phyloP scores from a whole-genome alignment of 1,140 invertebrate species.

The Hypothenemus hampei region DNA sequence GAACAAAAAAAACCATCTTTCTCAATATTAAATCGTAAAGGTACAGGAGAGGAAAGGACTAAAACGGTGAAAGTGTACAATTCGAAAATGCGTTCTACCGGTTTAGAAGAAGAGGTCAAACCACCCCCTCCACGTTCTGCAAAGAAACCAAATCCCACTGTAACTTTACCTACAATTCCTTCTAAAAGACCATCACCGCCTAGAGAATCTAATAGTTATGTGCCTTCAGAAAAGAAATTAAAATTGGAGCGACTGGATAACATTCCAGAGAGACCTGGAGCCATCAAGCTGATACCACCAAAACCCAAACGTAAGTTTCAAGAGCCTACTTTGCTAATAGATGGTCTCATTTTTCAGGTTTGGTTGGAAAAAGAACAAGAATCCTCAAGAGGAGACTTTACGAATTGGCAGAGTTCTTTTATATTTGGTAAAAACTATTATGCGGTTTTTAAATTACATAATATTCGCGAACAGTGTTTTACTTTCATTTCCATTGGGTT shows the following conservation, averaged over 20 bases:
- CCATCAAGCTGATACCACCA: conserved; percentile 78
- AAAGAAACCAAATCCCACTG: conserved; percentile 57
- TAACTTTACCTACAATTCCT: conserved; percentile 46
- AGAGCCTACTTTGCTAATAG: conserved; percentile 22
- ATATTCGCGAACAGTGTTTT: too few relatives aligned
- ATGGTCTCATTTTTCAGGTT: conserved; percentile 41
- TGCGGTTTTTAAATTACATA: too few relatives aligned
- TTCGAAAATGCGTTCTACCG: conserved; percentile 81
- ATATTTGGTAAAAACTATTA: too few relatives aligned
- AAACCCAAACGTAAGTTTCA: conserved; percentile 82
- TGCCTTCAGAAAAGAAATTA: conserved; percentile 69
- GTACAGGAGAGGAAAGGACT: conserved; percentile 56
- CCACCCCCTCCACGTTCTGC: conserved; percentile 65
- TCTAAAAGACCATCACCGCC: conserved; percentile 62
- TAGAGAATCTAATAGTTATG: conserved; percentile 43
- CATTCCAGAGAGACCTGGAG: conserved; percentile 63
- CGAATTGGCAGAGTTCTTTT: conserved; percentile 19
- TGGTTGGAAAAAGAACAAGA: conserved; percentile 8
- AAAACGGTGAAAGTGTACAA: conserved; percentile 87
- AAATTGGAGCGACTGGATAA: conserved; percentile 36
- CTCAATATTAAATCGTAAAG: conserved; percentile 71
- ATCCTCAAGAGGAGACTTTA: conserved; percentile 11
- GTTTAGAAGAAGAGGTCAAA: conserved; percentile 75
- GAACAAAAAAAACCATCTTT: conserved; percentile 67
- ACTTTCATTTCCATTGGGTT: too few relatives aligned